Conservation (phyloP, 2,888 invertebrate genomes). For the Liopterus haemorrhoidalis region DNA sequence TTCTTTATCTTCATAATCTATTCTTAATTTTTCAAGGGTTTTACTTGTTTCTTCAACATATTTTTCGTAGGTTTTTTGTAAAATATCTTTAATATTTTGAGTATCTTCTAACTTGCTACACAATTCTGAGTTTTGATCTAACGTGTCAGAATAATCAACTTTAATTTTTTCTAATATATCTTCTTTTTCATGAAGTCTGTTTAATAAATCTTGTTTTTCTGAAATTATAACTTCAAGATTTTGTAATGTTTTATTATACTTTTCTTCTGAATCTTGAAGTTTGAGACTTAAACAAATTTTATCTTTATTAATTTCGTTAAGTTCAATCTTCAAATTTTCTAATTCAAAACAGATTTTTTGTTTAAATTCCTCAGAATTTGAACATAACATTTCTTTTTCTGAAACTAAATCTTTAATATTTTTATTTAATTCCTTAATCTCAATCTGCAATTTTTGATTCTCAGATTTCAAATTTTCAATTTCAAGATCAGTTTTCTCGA, state of each 20-base stretch:
- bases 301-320: slow-evolving; percentile 1
- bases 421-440: background rate
- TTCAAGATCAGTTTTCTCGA: too few relatives aligned
- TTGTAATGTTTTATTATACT: background rate
- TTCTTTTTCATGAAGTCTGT: too few relatives aligned
- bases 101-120: background rate
- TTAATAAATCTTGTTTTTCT: background rate
- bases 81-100: background rate
- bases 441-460: background rate
- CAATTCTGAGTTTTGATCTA: background rate
- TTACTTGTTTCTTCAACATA: background rate
- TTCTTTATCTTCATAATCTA: background rate
- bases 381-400: slow-evolving; percentile 1
- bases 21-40: background rate
- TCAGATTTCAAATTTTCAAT: too few relatives aligned
- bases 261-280: background rate
- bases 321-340: too few relatives aligned
- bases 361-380: background rate
- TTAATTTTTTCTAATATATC: too few relatives aligned
- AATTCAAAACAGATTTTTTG: too few relatives aligned
- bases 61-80: background rate
- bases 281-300: background rate
- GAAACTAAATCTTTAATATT: background rate
- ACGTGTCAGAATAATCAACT: too few relatives aligned
- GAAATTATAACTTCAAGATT: background rate